Evolutionary conservation across 2,888 invertebrate species (phyloP).

Genomic region (Toxonevra muliebris): DNA sequence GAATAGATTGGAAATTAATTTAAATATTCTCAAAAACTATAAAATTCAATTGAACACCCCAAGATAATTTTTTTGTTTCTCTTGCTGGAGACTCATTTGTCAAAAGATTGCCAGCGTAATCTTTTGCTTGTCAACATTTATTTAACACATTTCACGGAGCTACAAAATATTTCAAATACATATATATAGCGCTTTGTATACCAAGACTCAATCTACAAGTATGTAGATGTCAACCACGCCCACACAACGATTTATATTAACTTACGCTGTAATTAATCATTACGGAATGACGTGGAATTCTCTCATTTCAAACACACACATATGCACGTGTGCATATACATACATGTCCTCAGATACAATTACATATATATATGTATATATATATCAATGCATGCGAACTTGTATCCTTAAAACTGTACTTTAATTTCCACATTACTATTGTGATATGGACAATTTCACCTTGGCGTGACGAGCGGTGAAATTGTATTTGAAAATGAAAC

Average conservation of each 20-base stretch:
- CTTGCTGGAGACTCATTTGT: no score
- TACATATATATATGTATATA: neutral
- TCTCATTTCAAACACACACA: neutral
- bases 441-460: neutral
- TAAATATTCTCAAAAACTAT: no score
- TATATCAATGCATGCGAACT: neutral
- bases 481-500: neutral
- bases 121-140: no score
- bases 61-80: no score
- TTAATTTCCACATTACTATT: neutral
- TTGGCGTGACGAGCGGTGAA: neutral
- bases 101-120: no score
- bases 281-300: slow-evolving; percentile 5
- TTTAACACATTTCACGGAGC: no score
- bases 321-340: neutral
- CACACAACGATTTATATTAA: slow-evolving; percentile 13
- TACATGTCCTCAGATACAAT: neutral
- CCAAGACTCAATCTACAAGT: no score
- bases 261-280: slow-evolving; percentile 25
- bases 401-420: neutral
- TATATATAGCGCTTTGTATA: no score
- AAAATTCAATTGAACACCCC: no score
- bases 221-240: neutral
- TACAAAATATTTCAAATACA: no score
- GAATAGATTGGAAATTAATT: no score